Evolutionary conservation across 2,888 invertebrate genomes (phyloP).

Genomic region (Formica aserva): DNA sequence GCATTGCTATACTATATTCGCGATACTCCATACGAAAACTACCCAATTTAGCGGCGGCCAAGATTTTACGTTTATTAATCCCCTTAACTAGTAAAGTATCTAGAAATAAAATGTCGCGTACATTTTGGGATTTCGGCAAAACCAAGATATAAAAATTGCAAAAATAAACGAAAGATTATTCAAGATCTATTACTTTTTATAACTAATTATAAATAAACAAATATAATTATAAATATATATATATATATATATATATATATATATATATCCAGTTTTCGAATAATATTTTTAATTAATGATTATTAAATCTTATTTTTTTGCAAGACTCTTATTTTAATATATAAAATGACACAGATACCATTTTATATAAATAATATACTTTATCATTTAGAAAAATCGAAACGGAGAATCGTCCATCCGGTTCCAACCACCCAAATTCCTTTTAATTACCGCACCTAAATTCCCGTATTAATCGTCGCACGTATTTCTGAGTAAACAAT

Average conservation of each 20-base stretch:
- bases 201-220: too few species aligned
- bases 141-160: background rate
- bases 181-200: background rate
- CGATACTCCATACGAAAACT: conserved; percentile 1
- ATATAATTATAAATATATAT: background rate
- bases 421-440: conserved; percentile 16
- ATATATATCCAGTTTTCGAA: background rate
- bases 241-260: too few species aligned
- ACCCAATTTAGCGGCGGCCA: background rate
- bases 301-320: background rate
- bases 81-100: background rate
- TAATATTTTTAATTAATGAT: background rate
- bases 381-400: conserved; percentile 13
- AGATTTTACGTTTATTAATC: conserved; percentile 31
- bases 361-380: background rate
- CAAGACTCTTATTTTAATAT: background rate
- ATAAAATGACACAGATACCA: background rate
- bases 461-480: conserved; percentile 49
- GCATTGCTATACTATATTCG: conserved; percentile 16
- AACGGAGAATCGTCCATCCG: background rate
- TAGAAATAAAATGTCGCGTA: conserved; percentile 2
- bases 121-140: background rate
- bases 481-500: conserved; percentile 54
- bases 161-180: background rate
- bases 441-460: conserved; percentile 45